Evolutionary conservation across 2,888 invertebrate species (phyloP).

Genomic region (Hesperia comma): DNA sequence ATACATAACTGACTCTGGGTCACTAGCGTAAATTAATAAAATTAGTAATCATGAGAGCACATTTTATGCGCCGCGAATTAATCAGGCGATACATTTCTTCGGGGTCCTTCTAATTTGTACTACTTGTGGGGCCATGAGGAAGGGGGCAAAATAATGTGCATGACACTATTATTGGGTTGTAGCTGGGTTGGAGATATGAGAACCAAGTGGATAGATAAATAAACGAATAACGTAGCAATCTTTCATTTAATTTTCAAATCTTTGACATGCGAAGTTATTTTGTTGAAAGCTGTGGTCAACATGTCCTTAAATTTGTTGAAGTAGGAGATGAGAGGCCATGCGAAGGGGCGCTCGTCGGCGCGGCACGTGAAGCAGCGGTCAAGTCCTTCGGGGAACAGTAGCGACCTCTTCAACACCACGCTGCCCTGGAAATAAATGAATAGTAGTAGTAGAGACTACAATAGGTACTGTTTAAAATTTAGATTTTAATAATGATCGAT

Average conservation of each 20-base stretch:
- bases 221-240: too few species aligned
- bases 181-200: too few species aligned
- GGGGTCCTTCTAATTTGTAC: too few species aligned
- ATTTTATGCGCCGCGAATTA: too few species aligned
- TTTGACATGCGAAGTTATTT: slow-evolving; percentile 21
- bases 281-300: slow-evolving; percentile 22
- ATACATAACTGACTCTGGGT: background rate
- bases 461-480: too few species aligned
- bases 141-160: too few species aligned
- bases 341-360: slow-evolving; percentile 63
- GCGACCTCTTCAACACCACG: slow-evolving; percentile 56
- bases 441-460: too few species aligned
- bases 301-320: slow-evolving; percentile 63
- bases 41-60: background rate
- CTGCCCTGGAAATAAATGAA: slow-evolving; percentile 58
- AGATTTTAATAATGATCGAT: too few species aligned
- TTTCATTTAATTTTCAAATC: slow-evolving; percentile 25
- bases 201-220: too few species aligned
- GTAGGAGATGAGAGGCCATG: slow-evolving; percentile 64
- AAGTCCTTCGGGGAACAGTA: slow-evolving; percentile 55
- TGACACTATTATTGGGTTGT: too few species aligned
- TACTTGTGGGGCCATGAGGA: too few species aligned
- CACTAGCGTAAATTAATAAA: background rate
- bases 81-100: too few species aligned
- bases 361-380: slow-evolving; percentile 68